Conservation (phyloP, 2,113 vertebrate genomes). For the Esox niger region DNA sequence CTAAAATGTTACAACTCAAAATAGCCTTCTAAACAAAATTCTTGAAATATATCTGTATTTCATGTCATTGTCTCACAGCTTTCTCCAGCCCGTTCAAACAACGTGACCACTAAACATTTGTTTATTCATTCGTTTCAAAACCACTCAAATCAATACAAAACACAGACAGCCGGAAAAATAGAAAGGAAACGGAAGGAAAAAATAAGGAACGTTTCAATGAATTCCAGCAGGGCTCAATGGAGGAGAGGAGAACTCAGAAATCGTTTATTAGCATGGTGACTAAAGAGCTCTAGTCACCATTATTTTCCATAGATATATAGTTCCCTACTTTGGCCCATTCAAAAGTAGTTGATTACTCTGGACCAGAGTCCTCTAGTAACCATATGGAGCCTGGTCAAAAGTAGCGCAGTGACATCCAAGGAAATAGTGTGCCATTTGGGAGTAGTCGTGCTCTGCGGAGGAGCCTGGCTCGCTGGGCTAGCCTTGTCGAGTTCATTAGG, state of each 20-base stretch:
- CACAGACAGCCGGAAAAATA: slow-evolving; percentile 37
- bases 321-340: too few species aligned
- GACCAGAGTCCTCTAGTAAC: too few species aligned
- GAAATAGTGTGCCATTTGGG: too few species aligned
- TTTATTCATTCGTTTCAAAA: slow-evolving; percentile 23
- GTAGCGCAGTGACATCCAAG: too few species aligned
- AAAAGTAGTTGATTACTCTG: too few species aligned
- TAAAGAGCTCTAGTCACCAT: slow-evolving; percentile 13
- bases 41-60: not conserved
- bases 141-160: slow-evolving; percentile 28
- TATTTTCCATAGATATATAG: slow-evolving; percentile 13
- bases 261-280: slow-evolving; percentile 55
- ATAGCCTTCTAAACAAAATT: slow-evolving; percentile 5
- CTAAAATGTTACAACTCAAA: too few species aligned
- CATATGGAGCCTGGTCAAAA: too few species aligned
- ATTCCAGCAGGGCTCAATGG: slow-evolving; percentile 40
- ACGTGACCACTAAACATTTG: slow-evolving; percentile 28
- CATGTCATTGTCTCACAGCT: not conserved
- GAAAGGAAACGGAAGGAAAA: slow-evolving; percentile 23
- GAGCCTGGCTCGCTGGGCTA: slow-evolving; percentile 29
- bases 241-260: slow-evolving; percentile 45
- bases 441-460: too few species aligned
- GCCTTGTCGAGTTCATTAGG: slow-evolving; percentile 68
- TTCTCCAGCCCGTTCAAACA: slow-evolving; percentile 20
- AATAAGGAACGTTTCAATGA: slow-evolving; percentile 56